Base-by-base conservation (phyloP, 2,888 invertebrate genomes). In the Protula sp. region DNA sequence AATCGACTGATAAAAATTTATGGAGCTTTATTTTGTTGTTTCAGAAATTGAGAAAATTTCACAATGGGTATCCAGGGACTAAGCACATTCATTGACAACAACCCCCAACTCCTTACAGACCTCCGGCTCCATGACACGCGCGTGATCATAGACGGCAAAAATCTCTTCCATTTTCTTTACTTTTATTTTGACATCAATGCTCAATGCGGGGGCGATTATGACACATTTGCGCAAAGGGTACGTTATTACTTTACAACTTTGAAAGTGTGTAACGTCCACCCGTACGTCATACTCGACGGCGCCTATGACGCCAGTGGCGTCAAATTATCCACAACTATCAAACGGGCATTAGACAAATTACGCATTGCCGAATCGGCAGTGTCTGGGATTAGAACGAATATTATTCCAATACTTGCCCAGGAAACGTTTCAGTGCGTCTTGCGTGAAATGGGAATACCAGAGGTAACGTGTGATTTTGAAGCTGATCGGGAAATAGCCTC, bases 1-100 rank as follows among this genome's bases (percentile, higher is more conserved):
- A n/a, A n/a, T n/a, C n/a, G n/a, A n/a, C n/a, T n/a, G n/a, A n/a
- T n/a, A n/a, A n/a, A n/a, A n/a, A n/a, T n/a, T n/a, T n/a, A n/a
- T n/a, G n/a, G n/a, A n/a, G n/a, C n/a, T n/a, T n/a, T n/a, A n/a
- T n/a, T n/a, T n/a, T n/a, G n/a, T n/a, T n/a, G n/a, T n/a, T n/a
- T n/a, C n/a, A n/a, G n/a, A n/a, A n/a, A n/a, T n/a, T n/a, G n/a
- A n/a, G n/a, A n/a, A n/a, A n/a, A n/a, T n/a, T n/a, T n/a, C n/a
- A n/a, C n/a, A n/a, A 90, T 94, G 94, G 94, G 94, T 9, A 88
- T 94, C 3, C 85, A 87, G 58, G 94, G 94, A 47, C 83, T 94
- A 61, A 91, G 92, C 19, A 89, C 90, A 0, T 79, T 79, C 59
- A 72, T 81, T 5, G 77, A 80, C 58, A 68, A 68, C 28, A 74